Evolutionary conservation across 2,113 vertebrate species (phyloP).

Genomic region (Lontra canadensis): DNA sequence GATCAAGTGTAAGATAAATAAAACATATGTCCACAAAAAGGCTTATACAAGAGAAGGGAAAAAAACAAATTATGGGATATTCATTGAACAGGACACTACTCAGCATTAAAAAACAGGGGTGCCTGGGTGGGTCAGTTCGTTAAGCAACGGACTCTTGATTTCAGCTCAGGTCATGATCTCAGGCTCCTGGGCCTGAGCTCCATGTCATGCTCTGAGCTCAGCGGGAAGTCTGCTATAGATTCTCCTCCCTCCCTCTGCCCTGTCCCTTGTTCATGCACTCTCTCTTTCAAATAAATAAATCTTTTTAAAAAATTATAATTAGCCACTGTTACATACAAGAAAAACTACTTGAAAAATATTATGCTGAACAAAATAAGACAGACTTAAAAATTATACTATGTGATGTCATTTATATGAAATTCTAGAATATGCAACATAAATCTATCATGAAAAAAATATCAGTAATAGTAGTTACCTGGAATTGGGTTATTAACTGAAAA

Average conservation of each 20-base stretch:
- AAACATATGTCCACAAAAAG: neutral
- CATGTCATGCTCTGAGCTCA: too few species aligned
- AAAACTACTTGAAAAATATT: neutral
- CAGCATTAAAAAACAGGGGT: neutral
- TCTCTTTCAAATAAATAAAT: neutral
- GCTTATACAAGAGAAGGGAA: neutral
- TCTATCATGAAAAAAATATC: neutral
- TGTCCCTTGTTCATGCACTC: neutral
- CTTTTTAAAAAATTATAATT: neutral
- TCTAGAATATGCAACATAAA: neutral
- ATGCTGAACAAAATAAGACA: neutral
- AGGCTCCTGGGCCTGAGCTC: too few species aligned
- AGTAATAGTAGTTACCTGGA: neutral
- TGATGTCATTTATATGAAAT: neutral
- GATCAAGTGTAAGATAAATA: neutral
- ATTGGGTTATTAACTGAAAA: neutral
- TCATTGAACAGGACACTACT: neutral
- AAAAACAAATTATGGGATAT: neutral
- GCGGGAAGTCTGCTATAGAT: neutral
- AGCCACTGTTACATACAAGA: neutral
- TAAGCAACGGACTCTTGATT: neutral
- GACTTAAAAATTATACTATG: neutral
- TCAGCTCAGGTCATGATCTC: neutral
- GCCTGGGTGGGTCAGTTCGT: neutral
- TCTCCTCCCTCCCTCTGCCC: neutral